These are phyloP conservation scores for Sakesphorus luctuosus DNA, from an alignment of 2,113 vertebrate species.

Conservation along the genomic window DNA sequence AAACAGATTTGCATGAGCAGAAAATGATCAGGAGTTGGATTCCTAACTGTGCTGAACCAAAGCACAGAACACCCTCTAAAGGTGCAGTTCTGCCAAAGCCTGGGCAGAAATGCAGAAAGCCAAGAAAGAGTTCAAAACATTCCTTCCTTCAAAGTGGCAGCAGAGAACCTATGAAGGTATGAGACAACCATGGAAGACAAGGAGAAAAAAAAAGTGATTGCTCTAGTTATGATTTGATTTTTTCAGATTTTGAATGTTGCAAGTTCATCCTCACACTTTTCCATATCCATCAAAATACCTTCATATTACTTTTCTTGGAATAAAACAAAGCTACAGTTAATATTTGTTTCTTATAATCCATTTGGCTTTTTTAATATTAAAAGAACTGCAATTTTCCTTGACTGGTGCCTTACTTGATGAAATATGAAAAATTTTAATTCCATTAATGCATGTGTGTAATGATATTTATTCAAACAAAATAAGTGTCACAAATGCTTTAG, in stretches of 20 bases:
- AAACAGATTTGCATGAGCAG: not conserved
- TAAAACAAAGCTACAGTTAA: not conserved
- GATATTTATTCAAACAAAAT: not conserved
- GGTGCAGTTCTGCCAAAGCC: not conserved
- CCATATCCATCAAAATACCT: not conserved
- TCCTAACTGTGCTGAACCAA: not conserved
- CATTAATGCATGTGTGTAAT: not conserved
- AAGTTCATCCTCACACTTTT: not conserved
- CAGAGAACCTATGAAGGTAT: not conserved
- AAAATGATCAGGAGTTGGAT: not conserved
- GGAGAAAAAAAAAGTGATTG: not conserved
- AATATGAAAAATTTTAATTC: not conserved
- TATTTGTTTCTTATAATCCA: not conserved
- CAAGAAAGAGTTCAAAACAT: not conserved
- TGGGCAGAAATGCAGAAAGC: not conserved
- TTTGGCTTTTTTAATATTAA: not conserved
- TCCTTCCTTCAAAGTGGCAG: not conserved
- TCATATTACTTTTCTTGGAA: not conserved
- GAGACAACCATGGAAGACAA: rapidly evolving
- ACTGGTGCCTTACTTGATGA: not conserved
- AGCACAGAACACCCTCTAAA: not conserved
- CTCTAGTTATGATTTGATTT: not conserved
- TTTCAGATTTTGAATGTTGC: not conserved
- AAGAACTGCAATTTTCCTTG: not conserved
- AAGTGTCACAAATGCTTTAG: not conserved